phyloP scores from a whole-genome alignment of 2,797 vertebrate genomes.

The Pseudocheirus occidentalis region DNA sequence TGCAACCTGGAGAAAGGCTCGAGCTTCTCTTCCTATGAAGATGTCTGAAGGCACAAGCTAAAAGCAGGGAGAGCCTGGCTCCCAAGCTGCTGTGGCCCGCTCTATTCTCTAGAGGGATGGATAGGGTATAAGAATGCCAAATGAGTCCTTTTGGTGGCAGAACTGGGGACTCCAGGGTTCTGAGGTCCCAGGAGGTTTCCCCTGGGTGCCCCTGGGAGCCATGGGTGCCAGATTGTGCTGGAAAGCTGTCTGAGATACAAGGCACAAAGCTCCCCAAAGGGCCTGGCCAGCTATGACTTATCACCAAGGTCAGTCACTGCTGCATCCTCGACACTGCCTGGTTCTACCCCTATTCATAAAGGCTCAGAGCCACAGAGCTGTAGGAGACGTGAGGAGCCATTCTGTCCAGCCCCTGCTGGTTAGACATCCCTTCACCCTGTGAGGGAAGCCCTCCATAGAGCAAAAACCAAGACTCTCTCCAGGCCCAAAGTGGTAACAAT shows the following conservation, averaged over 20 bases:
- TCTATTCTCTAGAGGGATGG: not conserved
- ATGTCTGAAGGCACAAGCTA: not conserved
- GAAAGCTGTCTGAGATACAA: not conserved
- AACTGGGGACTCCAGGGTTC: not conserved
- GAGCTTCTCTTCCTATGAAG: not conserved
- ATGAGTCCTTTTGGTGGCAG: not conserved
- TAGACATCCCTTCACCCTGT: not conserved
- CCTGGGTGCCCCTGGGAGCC: not conserved
- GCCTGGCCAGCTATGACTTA: not conserved
- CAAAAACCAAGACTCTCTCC: not conserved
- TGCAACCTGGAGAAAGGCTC: not conserved
- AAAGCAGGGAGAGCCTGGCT: not conserved
- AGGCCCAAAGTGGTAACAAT: not conserved
- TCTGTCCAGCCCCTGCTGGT: not conserved
- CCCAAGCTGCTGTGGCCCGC: not conserved
- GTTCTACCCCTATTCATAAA: not conserved
- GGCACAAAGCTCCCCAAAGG: not conserved
- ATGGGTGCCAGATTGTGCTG: not conserved
- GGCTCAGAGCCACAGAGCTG: too few species aligned
- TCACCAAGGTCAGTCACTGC: not conserved
- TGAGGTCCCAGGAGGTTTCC: not conserved
- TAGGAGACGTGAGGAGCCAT: not conserved
- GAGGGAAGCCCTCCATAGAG: not conserved
- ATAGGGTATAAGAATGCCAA: not conserved
- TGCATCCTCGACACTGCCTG: not conserved